These are phyloP conservation scores for Xylota segnis DNA, from an alignment of 2,888 invertebrate genomes.

Conservation along the genomic window DNA sequence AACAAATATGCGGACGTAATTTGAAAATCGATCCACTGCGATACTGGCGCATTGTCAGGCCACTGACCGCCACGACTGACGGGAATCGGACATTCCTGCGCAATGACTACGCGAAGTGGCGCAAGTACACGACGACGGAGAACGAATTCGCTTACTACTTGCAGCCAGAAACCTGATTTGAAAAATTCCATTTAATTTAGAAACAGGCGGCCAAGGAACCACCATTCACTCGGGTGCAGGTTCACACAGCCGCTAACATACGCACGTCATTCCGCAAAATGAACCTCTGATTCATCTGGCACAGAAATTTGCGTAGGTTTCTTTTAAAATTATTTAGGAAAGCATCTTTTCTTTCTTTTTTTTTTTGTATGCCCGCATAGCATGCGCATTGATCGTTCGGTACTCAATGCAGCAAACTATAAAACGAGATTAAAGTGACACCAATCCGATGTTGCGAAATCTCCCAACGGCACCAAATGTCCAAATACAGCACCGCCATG, in stretches of 20 bases:
- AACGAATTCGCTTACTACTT: conserved; percentile 5
- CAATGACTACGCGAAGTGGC: conserved; percentile 34
- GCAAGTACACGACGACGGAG: conserved; percentile 1
- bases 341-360: conserved; percentile 16
- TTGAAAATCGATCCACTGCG: conserved; percentile 49
- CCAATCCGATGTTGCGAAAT: conserved; percentile 67
- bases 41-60: conserved; percentile 51
- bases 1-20: conserved; percentile 57
- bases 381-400: conserved; percentile 55
- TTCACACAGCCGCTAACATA: conserved; percentile 45
- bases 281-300: conserved; percentile 62
- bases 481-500: conserved; percentile 44
- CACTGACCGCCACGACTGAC: conserved; percentile 53
- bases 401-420: conserved; percentile 49
- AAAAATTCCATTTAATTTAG: conserved; percentile 55
- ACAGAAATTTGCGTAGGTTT: conserved; percentile 70
- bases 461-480: conserved; percentile 30
- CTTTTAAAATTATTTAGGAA: conserved; percentile 42
- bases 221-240: conserved; percentile 43
- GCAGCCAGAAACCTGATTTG: conserved; percentile 53
- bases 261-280: conserved; percentile 1
- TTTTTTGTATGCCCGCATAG: conserved; percentile 22
- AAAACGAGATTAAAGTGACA: conserved; percentile 73
- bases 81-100: conserved; percentile 52
- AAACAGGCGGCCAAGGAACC: conserved; percentile 25